Conservation (phyloP, 1,140 invertebrate species). For the Dreissena rostriformis region DNA sequence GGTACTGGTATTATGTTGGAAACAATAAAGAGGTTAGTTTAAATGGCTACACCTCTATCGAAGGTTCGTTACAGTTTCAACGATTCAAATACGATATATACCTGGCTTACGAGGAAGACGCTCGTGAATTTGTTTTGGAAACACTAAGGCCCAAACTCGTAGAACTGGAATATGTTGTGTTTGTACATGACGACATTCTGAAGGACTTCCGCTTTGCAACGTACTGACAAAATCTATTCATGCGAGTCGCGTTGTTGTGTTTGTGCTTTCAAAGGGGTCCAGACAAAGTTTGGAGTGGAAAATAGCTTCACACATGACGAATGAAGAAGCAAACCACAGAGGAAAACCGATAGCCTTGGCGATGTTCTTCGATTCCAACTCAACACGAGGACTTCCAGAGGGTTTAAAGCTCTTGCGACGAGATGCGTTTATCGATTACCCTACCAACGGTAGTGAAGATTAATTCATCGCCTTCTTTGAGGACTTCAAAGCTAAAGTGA, state of each 20-base stretch:
- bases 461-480: too few species aligned
- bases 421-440: too few species aligned
- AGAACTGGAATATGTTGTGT: neutral
- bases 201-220: neutral
- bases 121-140: neutral
- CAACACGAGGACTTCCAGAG: too few species aligned
- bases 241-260: neutral
- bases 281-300: neutral
- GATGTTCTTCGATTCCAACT: conserved; percentile 15
- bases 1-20: conserved; percentile 28
- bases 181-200: conserved; percentile 1
- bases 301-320: neutral
- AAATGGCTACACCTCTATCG: neutral
- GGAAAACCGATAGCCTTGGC: conserved; percentile 20
- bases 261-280: neutral
- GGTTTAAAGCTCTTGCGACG: too few species aligned
- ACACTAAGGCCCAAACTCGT: neutral
- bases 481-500: too few species aligned
- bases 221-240: neutral
- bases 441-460: too few species aligned
- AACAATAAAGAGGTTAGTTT: neutral
- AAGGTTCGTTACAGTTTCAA: neutral
- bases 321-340: too few species aligned
- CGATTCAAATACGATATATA: neutral
- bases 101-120: neutral